These are phyloP conservation scores for Peromyscus nudipes DNA, from an alignment of 2,797 vertebrate genomes.

Conservation along the genomic window DNA sequence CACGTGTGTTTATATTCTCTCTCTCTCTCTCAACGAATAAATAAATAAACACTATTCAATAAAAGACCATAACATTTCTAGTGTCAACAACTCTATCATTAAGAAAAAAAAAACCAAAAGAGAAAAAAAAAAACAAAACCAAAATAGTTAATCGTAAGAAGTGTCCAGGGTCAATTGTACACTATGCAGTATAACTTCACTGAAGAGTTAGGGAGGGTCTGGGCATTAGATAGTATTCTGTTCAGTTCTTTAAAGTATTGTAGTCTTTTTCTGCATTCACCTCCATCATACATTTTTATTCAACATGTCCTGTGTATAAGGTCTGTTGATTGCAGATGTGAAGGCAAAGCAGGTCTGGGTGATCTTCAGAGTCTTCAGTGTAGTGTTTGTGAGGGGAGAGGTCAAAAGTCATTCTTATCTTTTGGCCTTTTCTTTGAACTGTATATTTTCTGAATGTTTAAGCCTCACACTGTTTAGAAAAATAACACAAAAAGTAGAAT, in stretches of 20 bases:
- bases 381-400: background rate
- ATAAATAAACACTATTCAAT: background rate
- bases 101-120: background rate
- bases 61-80: background rate
- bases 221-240: background rate
- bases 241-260: background rate
- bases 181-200: background rate
- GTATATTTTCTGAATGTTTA: conserved; percentile 43
- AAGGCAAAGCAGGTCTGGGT: background rate
- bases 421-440: background rate
- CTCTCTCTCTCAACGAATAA: background rate
- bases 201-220: background rate
- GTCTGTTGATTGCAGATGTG: background rate
- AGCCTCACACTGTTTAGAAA: background rate
- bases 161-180: background rate
- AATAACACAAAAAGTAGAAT: background rate
- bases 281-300: background rate
- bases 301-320: background rate
- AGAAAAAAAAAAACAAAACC: background rate
- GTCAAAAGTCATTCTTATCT: conserved; percentile 13
- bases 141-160: background rate
- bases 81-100: background rate
- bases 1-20: background rate
- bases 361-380: background rate
- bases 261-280: background rate